Conservation (phyloP, 2,888 invertebrate species). For the Mythimna pallens region DNA sequence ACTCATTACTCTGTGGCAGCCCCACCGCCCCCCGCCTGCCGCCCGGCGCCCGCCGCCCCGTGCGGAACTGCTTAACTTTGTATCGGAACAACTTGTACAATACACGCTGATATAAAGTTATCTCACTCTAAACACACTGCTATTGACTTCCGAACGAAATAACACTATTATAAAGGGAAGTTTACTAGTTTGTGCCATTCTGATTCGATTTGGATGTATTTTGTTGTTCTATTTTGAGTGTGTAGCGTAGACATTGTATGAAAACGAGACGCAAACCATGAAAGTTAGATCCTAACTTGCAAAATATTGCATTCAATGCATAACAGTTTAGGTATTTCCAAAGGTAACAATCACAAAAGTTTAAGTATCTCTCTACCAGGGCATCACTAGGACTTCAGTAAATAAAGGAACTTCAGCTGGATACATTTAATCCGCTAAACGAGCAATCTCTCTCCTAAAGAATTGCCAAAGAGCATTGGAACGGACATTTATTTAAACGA, state of each 20-base stretch:
- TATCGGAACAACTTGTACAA: slow-evolving; percentile 55
- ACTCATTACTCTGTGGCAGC: slow-evolving; percentile 33
- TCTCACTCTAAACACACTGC: slow-evolving; percentile 47
- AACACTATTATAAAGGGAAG: slow-evolving; percentile 47
- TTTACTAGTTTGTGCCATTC: slow-evolving; percentile 33
- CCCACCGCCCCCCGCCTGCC: slow-evolving; percentile 1
- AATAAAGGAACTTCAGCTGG: slow-evolving; percentile 21
- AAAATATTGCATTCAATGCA: neutral
- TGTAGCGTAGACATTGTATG: neutral
- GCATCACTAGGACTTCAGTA: slow-evolving; percentile 24
- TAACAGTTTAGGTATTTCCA: neutral
- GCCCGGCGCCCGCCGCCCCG: slow-evolving; percentile 7
- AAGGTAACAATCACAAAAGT: slow-evolving; percentile 1
- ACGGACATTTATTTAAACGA: slow-evolving; percentile 64
- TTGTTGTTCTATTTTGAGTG: slow-evolving; percentile 9
- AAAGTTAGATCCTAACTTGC: neutral
- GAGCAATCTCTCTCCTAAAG: slow-evolving; percentile 52
- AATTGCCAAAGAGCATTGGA: slow-evolving; percentile 51
- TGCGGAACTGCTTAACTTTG: slow-evolving; percentile 47
- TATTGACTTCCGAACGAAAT: slow-evolving; percentile 52
- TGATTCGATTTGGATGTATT: slow-evolving; percentile 17
- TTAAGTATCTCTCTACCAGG: neutral
- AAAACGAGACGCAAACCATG: neutral
- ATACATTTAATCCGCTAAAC: slow-evolving; percentile 52
- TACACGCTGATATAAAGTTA: slow-evolving; percentile 57